Evolutionary conservation across 2,797 vertebrate genomes (phyloP), one percentile per base, ranked within the genome.

Genomic region (Gymnothorax javanicus): DNA sequence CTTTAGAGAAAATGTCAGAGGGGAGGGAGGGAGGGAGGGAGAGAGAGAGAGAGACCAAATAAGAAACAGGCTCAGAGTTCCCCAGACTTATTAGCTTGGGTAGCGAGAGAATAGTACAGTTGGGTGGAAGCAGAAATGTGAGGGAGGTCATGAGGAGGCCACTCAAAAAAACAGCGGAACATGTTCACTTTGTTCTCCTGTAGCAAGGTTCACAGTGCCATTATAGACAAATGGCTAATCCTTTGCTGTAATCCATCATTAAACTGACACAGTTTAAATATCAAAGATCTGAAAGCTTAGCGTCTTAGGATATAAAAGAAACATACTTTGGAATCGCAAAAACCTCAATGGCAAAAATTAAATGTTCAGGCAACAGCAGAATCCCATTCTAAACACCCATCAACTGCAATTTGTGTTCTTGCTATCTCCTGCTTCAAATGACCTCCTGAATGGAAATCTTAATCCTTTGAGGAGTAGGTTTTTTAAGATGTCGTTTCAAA

Each of bases 311-410:
- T 81, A 52, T 60, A 20, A 60, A 84, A 82, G 23, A 17, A 33
- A 20, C 15, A 83, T 23, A 7, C 20, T 50, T 64, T 64, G n/a
- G 69, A 50, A 54, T 52, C 71, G 62, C 71, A 83, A 86, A 91
- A 91, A 90, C 91, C 84, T 67, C 85, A n/a, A 62, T 87, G 73
- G 91, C 86, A 57, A 88, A 89, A 84, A 89, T 83, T 88, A 79
- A 79, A 79, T 79, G 23, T 50, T 20, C 13, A 5, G 4, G 9
- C 56, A 11, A 54, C 50, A 54, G 50, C 50, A 7, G 15, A 79
- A 2, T 79, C 15, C 12, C 33, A 15, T 56, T 81, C 77, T 7
- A 56, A 54, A 81, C 50, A 15, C 77, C 43, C 13, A 27, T 43
- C 73, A 77, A 17, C 15, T 13, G 4, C 1, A 15, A 77, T 81